Evolutionary conservation across 2,888 invertebrate species (phyloP).

Genomic region (Seira ritae): DNA sequence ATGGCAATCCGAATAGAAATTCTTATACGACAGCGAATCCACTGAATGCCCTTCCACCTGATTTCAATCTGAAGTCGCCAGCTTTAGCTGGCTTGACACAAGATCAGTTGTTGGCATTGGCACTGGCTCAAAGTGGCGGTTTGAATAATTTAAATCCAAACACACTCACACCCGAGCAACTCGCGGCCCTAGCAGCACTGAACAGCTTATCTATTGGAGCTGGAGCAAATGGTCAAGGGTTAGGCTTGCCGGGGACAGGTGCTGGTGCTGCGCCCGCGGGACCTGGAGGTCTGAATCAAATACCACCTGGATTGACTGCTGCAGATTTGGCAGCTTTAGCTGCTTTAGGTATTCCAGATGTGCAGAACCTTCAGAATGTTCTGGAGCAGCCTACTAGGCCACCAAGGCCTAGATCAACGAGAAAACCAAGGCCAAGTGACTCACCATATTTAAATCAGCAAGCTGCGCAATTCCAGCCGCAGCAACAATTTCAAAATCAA

Average conservation of each 20-base stretch:
- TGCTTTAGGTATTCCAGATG: not conserved
- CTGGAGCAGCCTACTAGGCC: conserved; percentile 9
- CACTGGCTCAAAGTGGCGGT: not conserved
- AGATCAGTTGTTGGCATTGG: conserved; percentile 37
- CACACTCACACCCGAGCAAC: conserved; percentile 4
- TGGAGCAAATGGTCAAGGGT: too few relatives aligned
- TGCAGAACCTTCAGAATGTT: not conserved
- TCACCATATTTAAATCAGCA: conserved; percentile 18
- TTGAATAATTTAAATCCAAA: not conserved
- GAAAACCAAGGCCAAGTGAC: conserved; percentile 41
- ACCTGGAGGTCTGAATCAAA: not conserved
- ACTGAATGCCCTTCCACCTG: not conserved
- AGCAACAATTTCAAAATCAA: conserved; percentile 6
- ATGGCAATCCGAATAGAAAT: conserved; percentile 44
- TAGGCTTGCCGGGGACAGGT: too few relatives aligned
- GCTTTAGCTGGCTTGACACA: conserved; percentile 38
- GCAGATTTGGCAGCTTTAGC: not conserved
- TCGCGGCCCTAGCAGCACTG: conserved; percentile 22
- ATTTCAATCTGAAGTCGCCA: conserved; percentile 30
- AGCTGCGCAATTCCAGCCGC: not conserved
- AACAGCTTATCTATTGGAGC: too few relatives aligned
- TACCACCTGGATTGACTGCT: not conserved
- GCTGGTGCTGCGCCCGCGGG: too few relatives aligned
- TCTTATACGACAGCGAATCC: conserved; percentile 56
- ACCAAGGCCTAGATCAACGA: conserved; percentile 27